phyloP scores from a whole-genome alignment of 2,888 invertebrate species.

The Leptothorax acervorum region DNA sequence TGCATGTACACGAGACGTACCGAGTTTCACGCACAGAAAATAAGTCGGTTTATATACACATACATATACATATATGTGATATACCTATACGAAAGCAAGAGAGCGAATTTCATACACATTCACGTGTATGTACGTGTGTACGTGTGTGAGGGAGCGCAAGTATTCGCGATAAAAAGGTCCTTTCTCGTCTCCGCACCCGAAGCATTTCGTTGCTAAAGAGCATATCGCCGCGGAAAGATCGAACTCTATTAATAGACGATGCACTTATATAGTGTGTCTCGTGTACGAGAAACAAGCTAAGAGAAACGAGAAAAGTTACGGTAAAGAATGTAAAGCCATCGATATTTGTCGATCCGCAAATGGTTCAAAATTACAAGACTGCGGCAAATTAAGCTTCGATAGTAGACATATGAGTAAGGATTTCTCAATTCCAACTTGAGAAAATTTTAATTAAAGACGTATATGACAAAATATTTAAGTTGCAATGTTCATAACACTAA shows the following conservation, averaged over 20 bases:
- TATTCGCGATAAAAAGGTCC: slow-evolving; percentile 60
- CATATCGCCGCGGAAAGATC: slow-evolving; percentile 33
- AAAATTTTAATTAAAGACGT: not conserved
- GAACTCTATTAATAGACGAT: slow-evolving; percentile 69
- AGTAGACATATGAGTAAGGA: not conserved
- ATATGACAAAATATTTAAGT: not conserved
- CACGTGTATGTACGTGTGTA: no score
- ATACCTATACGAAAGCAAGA: not conserved
- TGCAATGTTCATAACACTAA: not conserved
- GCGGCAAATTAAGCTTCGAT: not conserved
- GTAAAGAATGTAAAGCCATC: not conserved
- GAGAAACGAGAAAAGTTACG: not conserved
- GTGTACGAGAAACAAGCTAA: not conserved
- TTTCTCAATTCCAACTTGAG: not conserved
- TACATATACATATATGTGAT: not conserved
- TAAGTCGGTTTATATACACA: not conserved
- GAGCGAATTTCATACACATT: not conserved
- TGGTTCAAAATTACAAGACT: not conserved
- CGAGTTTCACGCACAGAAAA: not conserved
- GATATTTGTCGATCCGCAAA: not conserved
- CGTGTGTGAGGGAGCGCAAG: not conserved
- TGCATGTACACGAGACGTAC: not conserved
- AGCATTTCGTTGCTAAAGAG: slow-evolving; percentile 64
- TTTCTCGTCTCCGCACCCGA: slow-evolving; percentile 51
- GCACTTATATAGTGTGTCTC: slow-evolving; percentile 46